Conservation (phyloP, 2,113 vertebrate genomes). For the Clupea harengus region DNA sequence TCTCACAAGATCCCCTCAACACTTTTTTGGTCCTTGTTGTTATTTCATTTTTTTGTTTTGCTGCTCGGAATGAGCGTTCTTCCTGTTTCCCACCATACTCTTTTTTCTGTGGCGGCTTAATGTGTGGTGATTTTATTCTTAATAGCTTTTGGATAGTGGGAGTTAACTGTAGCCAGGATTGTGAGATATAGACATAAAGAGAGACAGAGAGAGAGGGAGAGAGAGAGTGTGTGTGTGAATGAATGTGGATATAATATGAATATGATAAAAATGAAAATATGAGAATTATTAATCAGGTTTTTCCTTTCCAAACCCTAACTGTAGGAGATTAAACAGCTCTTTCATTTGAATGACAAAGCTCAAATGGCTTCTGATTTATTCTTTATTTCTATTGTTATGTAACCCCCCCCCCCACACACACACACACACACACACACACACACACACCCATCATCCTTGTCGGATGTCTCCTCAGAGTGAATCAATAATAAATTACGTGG, state of each 20-base stretch:
- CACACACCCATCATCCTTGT: not conserved
- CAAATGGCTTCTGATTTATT: not conserved
- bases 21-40: not conserved
- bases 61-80: not conserved
- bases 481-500: not conserved
- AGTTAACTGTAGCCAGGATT: conserved; percentile 21
- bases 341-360: conserved; percentile 23
- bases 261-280: conserved; percentile 34
- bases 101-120: conserved; percentile 15
- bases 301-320: conserved; percentile 21
- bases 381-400: conserved; percentile 19
- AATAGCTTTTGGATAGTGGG: not conserved
- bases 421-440: too few species aligned
- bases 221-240: not conserved
- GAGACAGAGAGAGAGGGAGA: not conserved
- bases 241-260: too few species aligned
- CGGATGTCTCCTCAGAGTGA: not conserved
- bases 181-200: not conserved
- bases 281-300: conserved; percentile 25
- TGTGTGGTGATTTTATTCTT: not conserved
- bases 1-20: not conserved
- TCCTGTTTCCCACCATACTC: not conserved
- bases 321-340: conserved; percentile 6
- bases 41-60: not conserved
- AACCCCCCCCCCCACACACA: not conserved